Percentiles rank a stretch among this genome's conserved stretches.
Conservation (phyloP, 2,113 vertebrate genomes). For the Salvelinus sp. region DNA sequence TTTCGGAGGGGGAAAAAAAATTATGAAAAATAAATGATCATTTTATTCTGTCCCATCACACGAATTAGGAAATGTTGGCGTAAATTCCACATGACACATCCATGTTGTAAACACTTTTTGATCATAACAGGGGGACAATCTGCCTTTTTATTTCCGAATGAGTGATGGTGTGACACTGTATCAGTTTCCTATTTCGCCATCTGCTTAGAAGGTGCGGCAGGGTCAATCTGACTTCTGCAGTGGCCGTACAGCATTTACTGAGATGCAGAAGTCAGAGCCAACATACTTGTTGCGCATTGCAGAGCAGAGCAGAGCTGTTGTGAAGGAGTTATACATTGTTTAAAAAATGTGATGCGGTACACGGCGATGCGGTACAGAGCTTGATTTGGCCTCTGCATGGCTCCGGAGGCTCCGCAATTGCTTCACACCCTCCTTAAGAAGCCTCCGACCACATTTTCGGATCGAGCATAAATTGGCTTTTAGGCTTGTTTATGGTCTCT, state of each 20-base stretch:
- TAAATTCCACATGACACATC: slow-evolving; percentile 5
- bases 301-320: too few relatives aligned
- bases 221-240: too few relatives aligned
- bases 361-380: too few relatives aligned
- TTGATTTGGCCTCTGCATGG: too few relatives aligned
- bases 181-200: background rate
- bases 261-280: too few relatives aligned
- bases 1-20: slow-evolving; percentile 33
- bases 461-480: too few relatives aligned
- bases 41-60: slow-evolving; percentile 51
- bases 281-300: too few relatives aligned
- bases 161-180: background rate
- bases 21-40: slow-evolving; percentile 26
- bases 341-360: too few relatives aligned
- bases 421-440: background rate
- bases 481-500: background rate
- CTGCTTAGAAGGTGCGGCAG: background rate
- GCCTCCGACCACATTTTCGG: too few relatives aligned
- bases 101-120: slow-evolving; percentile 29
- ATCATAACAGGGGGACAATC: slow-evolving; percentile 17
- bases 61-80: slow-evolving; percentile 53
- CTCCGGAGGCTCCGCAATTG: too few relatives aligned
- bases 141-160: background rate
- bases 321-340: too few relatives aligned
- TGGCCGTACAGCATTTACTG: too few relatives aligned